These are phyloP conservation scores for Eustalomyia histrio DNA, from an alignment of 2,888 invertebrate species.

Conservation along the genomic window DNA sequence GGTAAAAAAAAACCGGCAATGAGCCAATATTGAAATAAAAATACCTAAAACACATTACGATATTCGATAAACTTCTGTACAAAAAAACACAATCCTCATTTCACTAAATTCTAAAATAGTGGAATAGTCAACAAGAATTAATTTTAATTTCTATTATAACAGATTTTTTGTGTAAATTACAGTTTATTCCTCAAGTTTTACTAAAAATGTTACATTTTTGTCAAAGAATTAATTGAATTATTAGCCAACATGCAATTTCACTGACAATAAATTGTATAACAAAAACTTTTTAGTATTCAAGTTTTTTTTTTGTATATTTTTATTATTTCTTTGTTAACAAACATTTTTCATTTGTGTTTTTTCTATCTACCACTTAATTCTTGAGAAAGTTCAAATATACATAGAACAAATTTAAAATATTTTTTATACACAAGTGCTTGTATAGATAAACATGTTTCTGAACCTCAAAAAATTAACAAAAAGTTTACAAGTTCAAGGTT, in stretches of 20 bases:
- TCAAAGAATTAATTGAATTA: not conserved
- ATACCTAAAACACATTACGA: not conserved
- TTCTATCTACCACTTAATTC: constrained; percentile 2
- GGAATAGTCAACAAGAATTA: no score
- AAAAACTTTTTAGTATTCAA: not conserved
- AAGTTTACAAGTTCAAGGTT: constrained; percentile 53
- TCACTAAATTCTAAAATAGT: not conserved
- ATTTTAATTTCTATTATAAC: not conserved
- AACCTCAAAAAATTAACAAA: constrained; percentile 17
- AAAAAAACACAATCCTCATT: not conserved
- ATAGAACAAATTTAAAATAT: not conserved
- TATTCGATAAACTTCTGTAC: not conserved
- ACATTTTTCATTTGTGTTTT: constrained; percentile 3
- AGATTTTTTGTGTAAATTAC: not conserved
- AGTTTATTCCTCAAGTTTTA: not conserved
- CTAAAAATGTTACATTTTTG: not conserved
- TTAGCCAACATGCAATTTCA: not conserved
- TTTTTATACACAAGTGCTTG: not conserved
- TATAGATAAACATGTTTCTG: constrained; percentile 12
- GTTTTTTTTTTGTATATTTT: constrained; percentile 7
- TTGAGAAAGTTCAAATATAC: constrained; percentile 32
- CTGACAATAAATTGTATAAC: not conserved
- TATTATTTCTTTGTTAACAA: constrained; percentile 2
- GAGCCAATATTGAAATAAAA: constrained; percentile 4
- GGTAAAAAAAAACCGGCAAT: not conserved